These are phyloP conservation scores for Slavum lentiscoides DNA, from an alignment of 2,888 invertebrate species.

Conservation along the genomic window DNA sequence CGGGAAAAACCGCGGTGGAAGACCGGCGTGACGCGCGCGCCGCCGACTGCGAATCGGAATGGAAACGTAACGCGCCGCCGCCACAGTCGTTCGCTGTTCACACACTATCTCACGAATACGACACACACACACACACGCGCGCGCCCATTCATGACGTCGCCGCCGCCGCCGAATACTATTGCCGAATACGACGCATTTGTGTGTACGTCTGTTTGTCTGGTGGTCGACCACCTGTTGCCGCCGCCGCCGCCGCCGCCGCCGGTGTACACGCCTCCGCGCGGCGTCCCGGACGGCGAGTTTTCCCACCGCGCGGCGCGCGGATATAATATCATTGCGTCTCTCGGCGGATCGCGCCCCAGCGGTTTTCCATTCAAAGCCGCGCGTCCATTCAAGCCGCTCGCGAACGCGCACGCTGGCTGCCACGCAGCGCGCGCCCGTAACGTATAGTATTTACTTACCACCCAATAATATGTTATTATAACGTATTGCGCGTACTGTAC, in stretches of 20 bases:
- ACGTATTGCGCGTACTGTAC: too few species aligned
- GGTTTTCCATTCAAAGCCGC: slow-evolving; percentile 17
- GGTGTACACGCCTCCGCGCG: slow-evolving; percentile 9
- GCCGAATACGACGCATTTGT: not conserved
- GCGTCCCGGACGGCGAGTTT: slow-evolving; percentile 17
- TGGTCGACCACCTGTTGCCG: slow-evolving; percentile 41
- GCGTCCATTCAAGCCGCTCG: not conserved
- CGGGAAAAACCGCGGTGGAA: slow-evolving; percentile 28
- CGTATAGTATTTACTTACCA: too few species aligned
- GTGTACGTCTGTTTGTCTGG: slow-evolving; percentile 33
- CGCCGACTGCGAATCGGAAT: slow-evolving; percentile 41
- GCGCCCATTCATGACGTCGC: slow-evolving; percentile 39
- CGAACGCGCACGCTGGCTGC: too few species aligned
- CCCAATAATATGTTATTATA: too few species aligned
- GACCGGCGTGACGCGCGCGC: slow-evolving; percentile 37
- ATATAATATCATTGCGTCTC: not conserved
- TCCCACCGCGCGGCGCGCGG: slow-evolving; percentile 19
- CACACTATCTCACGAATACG: too few species aligned
- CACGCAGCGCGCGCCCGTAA: too few species aligned
- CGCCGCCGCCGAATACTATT: slow-evolving; percentile 13
- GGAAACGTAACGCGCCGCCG: slow-evolving; percentile 48
- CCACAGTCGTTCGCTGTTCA: not conserved
- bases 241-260: slow-evolving; percentile 1
- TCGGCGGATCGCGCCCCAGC: not conserved
- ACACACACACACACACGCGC: too few species aligned